Evolutionary conservation across 1,140 invertebrate genomes (phyloP).

Genomic region (Carposina sasakii): DNA sequence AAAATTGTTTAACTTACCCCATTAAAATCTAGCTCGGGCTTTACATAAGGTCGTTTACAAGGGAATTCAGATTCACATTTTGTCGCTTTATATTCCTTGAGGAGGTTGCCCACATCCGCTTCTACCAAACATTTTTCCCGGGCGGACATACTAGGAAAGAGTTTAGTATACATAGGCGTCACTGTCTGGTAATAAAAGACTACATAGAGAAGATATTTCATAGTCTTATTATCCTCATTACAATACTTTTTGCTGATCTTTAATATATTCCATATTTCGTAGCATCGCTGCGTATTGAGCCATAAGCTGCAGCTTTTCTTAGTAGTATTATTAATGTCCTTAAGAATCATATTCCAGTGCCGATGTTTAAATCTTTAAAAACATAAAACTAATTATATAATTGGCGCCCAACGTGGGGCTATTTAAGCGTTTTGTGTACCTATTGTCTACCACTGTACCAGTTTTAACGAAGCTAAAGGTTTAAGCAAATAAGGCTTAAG

Average conservation of each 20-base stretch:
- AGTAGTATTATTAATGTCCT: constrained; percentile 31
- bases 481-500: too few species aligned
- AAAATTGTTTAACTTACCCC: too few species aligned
- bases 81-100: constrained; percentile 29
- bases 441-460: too few species aligned
- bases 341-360: constrained; percentile 56
- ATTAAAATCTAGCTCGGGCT: constrained; percentile 37
- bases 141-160: constrained; percentile 21
- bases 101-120: constrained; percentile 21
- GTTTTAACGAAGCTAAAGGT: too few species aligned
- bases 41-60: constrained; percentile 34
- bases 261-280: constrained; percentile 57
- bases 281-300: constrained; percentile 37
- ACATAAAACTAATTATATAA: too few species aligned
- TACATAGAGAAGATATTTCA: constrained; percentile 44
- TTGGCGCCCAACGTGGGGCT: too few species aligned
- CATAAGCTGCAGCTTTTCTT: constrained; percentile 36
- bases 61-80: constrained; percentile 14
- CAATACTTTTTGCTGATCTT: constrained; percentile 33
- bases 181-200: constrained; percentile 31
- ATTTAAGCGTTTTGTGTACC: too few species aligned
- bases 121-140: constrained; percentile 38
- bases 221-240: constrained; percentile 29
- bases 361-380: constrained; percentile 48
- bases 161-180: constrained; percentile 8